Evolutionary conservation across 1,140 invertebrate species (phyloP).

Genomic region (Tigriopus japonicus): DNA sequence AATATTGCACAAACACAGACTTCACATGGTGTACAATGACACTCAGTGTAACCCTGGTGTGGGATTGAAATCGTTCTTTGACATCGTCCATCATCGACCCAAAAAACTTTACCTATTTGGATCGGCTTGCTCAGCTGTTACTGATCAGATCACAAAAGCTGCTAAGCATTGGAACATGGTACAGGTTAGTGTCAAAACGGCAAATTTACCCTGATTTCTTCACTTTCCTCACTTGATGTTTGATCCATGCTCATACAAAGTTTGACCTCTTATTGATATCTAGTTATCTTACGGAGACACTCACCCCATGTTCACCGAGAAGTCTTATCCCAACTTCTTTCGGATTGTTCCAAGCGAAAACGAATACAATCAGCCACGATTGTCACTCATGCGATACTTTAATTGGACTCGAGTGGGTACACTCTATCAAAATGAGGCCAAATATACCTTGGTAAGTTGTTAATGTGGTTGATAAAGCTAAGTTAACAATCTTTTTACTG

Average conservation of each 20-base stretch:
- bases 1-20: slow-evolving; percentile 60
- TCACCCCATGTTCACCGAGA: slow-evolving; percentile 88
- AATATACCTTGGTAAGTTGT: slow-evolving; percentile 73
- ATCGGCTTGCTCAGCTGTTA: slow-evolving; percentile 85
- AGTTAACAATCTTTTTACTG: not conserved
- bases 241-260: too few relatives aligned
- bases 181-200: slow-evolving; percentile 51
- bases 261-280: slow-evolving; percentile 23
- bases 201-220: too few relatives aligned
- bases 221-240: too few relatives aligned
- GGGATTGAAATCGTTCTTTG: slow-evolving; percentile 94
- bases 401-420: slow-evolving; percentile 96
- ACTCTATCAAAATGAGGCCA: slow-evolving; percentile 86
- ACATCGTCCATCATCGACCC: slow-evolving; percentile 86
- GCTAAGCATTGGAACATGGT: slow-evolving; percentile 90
- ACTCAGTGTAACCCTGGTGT: slow-evolving; percentile 94
- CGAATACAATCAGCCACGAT: slow-evolving; percentile 79
- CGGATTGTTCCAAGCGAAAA: slow-evolving; percentile 86
- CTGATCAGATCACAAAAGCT: slow-evolving; percentile 91
- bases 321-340: slow-evolving; percentile 88
- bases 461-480: too few relatives aligned
- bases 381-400: slow-evolving; percentile 66
- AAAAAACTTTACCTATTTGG: slow-evolving; percentile 87
- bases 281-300: slow-evolving; percentile 95
- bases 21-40: slow-evolving; percentile 87